Base-by-base conservation (phyloP, 1,140 invertebrate species). In the Onthophagus taurus region DNA sequence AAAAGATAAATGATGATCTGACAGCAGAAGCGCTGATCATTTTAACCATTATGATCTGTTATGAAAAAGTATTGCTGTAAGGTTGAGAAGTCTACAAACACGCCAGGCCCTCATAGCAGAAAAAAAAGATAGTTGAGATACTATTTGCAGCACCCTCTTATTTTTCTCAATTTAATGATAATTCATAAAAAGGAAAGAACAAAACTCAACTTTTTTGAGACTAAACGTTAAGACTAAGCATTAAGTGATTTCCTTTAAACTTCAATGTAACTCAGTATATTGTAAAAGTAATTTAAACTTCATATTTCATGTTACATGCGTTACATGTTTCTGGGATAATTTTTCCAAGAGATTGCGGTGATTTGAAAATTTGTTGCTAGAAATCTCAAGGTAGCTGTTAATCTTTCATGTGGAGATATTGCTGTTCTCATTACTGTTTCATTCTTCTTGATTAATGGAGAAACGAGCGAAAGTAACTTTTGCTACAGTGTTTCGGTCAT, bases 401-500 rank as follows among this genome's bases (percentile, higher is more conserved):
- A 26, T 26, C n/a, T 26, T 26, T 26, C 23, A n/a, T 26, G 6
- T 26, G 23, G 23, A 26, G n/a, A 33, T 33, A 33, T 33, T 33
- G 31, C 31, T 33, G 31, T 33, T 33, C 31, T 33, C 31, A 33
- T 33, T 33, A 33, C 31, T n/a, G 31, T 33, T 8, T 14, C 31
- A 8, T 33, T 33, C 31, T 33, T 33, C 31, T n/a, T 33, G 13
- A 33, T 33, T 6, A 33, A 33, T 8, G 31, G 23, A 26, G 23
- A 26, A 26, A 26, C 23, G 6, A 26, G 23, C 23, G 23, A 26
- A 26, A 26, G 23, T n/a, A 26, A 26, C 23, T 26, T 26, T 26
- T 26, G 23, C 6, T 26, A 26, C 23, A 26, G 6, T 6, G 23
- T 26, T 26, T 26, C 23, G 6, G 23, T 26, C 23, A 26, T 26